These are phyloP conservation scores for Sapajus apella DNA, from an alignment of 2,113 vertebrate genomes.

Conservation along the genomic window DNA sequence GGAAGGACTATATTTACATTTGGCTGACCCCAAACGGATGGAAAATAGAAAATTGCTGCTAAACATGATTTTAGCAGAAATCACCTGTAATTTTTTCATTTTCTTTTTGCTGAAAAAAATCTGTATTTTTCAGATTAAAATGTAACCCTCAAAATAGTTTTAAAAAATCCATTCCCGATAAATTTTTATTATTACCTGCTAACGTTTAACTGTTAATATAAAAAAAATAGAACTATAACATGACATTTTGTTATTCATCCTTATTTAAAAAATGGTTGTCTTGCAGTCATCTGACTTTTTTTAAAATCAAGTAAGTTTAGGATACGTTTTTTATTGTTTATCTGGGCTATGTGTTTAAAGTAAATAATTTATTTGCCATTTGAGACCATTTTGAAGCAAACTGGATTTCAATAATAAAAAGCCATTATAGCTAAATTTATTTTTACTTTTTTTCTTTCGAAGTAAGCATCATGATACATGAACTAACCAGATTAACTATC, in stretches of 20 bases:
- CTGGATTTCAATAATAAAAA: background rate
- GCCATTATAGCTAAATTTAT: slow-evolving; percentile 6
- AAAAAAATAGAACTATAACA: background rate
- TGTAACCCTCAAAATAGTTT: background rate
- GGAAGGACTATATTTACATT: background rate
- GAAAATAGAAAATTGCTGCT: background rate
- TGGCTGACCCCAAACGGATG: background rate
- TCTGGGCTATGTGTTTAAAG: background rate
- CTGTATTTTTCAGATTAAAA: background rate
- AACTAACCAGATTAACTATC: background rate
- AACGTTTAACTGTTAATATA: background rate
- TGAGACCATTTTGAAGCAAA: slow-evolving; percentile 22
- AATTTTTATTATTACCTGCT: background rate
- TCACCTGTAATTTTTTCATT: background rate
- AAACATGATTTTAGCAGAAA: background rate
- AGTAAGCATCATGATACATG: background rate
- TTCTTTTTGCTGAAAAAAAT: background rate
- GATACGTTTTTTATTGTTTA: background rate
- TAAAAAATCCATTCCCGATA: background rate
- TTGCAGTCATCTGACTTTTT: background rate
- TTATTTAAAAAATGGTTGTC: background rate
- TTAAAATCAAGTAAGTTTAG: background rate
- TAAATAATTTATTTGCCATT: slow-evolving; percentile 23
- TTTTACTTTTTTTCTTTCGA: background rate
- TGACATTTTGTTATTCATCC: background rate